Evolutionary conservation across 2,888 invertebrate genomes (phyloP), one percentile per base, ranked within the genome.

Genomic region (Galerucella nymphaeae): DNA sequence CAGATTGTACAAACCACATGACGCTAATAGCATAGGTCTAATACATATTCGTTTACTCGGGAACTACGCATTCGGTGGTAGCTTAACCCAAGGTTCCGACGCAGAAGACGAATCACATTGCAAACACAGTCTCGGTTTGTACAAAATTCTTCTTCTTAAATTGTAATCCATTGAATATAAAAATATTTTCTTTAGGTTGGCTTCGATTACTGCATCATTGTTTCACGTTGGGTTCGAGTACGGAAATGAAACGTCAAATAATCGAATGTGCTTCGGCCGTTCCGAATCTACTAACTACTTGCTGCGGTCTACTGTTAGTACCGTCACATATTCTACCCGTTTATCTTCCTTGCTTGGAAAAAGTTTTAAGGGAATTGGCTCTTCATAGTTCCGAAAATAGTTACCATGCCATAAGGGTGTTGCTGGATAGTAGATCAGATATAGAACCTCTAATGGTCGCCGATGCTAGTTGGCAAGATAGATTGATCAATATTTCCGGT

Each of bases 21-120:
- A 97, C 82, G 94, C 95, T n/a, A 92, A 93, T 79, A 96, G 94
- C 82, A 93, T 97, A 84, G 96, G 97, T 6, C 88, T 98, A 57
- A 92, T 96, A 74, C 96, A 97, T 87, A 92, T 98, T 76, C 89
- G 94, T 4, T 87, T 98, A 65, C 87, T 97, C 58, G 97, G 96
- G 0, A 93, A 93, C 73, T 94, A 96, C 5, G 95, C 96, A 2
- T 96, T 96, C 85, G 90, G 91, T n/a, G 90, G 90, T n/a, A 84
- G 84, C 81, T 80, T 76, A 38, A 82, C 81, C 66, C 83, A 83
- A 72, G 81, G 79, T 64, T 70, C 80, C 13, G 89, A 89, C 73
- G 79, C 86, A 1, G 89, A 89, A 66, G 90, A 90, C 75, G 90
- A 90, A 76, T 88, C 88, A 38, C 86, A 90, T 65, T 88, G 89